A percentile compares a stretch with the other conserved stretches of the same genome.
Evolutionary conservation across 2,888 invertebrate species (phyloP).

Genomic region (Clostera curtula): DNA sequence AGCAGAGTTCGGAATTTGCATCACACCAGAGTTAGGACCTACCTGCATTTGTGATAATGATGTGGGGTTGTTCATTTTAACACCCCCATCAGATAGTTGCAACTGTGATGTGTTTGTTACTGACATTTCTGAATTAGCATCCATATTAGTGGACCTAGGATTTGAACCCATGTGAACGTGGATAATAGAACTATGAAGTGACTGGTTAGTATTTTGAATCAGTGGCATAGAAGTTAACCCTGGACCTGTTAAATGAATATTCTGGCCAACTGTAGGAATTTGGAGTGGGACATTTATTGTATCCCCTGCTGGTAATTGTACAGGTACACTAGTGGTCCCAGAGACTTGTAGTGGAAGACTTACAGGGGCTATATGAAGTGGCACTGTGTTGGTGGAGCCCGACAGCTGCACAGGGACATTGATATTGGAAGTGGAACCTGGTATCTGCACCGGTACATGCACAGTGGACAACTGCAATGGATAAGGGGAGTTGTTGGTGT

Average conservation of each 20-base stretch:
- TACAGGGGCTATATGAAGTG: constrained; percentile 59
- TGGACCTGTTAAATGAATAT: constrained; percentile 49
- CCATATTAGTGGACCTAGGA: constrained; percentile 43
- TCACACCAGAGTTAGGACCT: constrained; percentile 43
- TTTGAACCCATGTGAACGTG: constrained; percentile 68
- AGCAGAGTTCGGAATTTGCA: constrained; percentile 57
- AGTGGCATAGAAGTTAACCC: constrained; percentile 61
- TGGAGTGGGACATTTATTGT: constrained; percentile 66
- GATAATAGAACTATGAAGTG: constrained; percentile 58
- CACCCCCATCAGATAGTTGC: constrained; percentile 45
- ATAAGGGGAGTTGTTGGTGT: constrained; percentile 52
- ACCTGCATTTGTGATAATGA: constrained; percentile 57
- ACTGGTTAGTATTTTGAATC: constrained; percentile 47
- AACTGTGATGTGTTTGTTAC: constrained; percentile 50
- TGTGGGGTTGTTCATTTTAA: constrained; percentile 50
- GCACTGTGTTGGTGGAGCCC: constrained; percentile 50
- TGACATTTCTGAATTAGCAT: constrained; percentile 48
- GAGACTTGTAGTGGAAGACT: constrained; percentile 63
- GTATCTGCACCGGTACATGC: constrained; percentile 67
- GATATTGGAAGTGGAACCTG: constrained; percentile 60
- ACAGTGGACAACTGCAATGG: constrained; percentile 64
- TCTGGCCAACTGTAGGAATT: constrained; percentile 48
- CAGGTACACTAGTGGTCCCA: constrained; percentile 54
- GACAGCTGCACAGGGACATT: constrained; percentile 65
- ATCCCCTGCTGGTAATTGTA: constrained; percentile 60